Evolutionary conservation across 1,140 invertebrate genomes (phyloP), one percentile per base, ranked within the genome.

Genomic region (Bicyclus anynana): DNA sequence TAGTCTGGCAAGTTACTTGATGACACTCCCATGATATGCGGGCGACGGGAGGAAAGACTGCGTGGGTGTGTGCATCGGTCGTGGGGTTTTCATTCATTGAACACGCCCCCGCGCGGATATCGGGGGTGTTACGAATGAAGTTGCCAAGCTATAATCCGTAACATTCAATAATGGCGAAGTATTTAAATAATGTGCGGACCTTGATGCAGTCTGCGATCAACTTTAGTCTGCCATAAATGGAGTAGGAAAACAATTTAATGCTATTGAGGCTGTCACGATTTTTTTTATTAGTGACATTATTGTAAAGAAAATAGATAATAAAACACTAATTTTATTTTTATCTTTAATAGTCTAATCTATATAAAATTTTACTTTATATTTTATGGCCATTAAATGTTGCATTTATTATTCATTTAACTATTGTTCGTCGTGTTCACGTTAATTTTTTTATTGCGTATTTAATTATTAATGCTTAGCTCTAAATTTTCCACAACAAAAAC

Each of bases 181-280:
- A 7, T 4, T 23, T 4, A 23, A 23, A 23, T 2, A 23, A 4
- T 33, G 3, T 33, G 10, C 29, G 10, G 7, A 10, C 10, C 2
- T 29, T 29, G 10, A n/a, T 10, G 10, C 5, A 29, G 10, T 12
- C 10, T 7, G 29, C 29, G 2, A 33, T 27, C 10, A 33, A 33
- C 27, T 4, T 23, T 4, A 33, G 1, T 1, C 7, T 12, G 29
- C n/a, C 29, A 33, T 12, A 33, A 33, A 33, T 12, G n/a, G 29
- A 0, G 10, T 29, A 29, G 5, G 2, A 52, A 51, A 58, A 26
- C 38, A 17, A 29, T 18, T 44, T 52, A 52, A 47, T 21, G 49
- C 56, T 47, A 52, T 23, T 52, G 56, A 64, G 53, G 57, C 49
- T 64, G 52, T 44, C 37, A 23, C 13, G n/a, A 46, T 16, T 38